Evolutionary conservation across 2,797 vertebrate genomes (phyloP), one percentile per base, ranked within the genome.

Genomic region (Momotus momota): DNA sequence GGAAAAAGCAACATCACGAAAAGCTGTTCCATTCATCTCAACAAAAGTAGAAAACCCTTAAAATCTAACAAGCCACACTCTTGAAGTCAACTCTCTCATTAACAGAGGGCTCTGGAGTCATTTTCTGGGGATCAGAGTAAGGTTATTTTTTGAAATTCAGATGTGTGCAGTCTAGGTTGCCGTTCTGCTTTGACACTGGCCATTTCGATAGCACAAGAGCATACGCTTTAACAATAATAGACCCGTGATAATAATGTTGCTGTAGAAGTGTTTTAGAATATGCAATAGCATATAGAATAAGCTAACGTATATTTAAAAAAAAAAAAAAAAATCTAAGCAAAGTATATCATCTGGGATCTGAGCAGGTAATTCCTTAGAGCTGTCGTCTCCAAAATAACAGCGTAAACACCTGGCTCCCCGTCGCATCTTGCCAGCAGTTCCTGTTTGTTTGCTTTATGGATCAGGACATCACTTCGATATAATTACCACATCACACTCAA

Each of bases 401-500:
- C n/a, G 71, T 49, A 55, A 94, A 85, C 11, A 55, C 54, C 62
- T 85, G 43, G 23, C 8, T 92, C 54, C 33, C 27, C 46, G 25
- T 58, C 0, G 0, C 55, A 38, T 64, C 58, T 86, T 78, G 23
- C 45, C 54, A 78, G 60, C 31, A 90, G 33, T 27, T 77, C 57
- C 64, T 92, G 72, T 57, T 94, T 93, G 33, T 71, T 94, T 88
- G 31, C 45, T 94, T 70, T 64, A 55, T 29, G 13, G n/a, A 57
- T 81, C 74, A 74, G 73, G 94, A 27, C 10, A 88, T 61, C 77
- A 57, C 27, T 94, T 65, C 38, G 72, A 25, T 72, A 40, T 62
- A 81, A 79, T 81, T 57, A 74, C 35, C 49, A 29, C 38, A 79
- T 38, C 43, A 58, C 61, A 73, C 31, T 81, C 43, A 65, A 9